Percentiles rank a stretch among this genome's conserved stretches.
These are phyloP conservation scores for Trichopoda pennipes DNA, from an alignment of 2,888 invertebrate genomes.

Conservation along the genomic window DNA sequence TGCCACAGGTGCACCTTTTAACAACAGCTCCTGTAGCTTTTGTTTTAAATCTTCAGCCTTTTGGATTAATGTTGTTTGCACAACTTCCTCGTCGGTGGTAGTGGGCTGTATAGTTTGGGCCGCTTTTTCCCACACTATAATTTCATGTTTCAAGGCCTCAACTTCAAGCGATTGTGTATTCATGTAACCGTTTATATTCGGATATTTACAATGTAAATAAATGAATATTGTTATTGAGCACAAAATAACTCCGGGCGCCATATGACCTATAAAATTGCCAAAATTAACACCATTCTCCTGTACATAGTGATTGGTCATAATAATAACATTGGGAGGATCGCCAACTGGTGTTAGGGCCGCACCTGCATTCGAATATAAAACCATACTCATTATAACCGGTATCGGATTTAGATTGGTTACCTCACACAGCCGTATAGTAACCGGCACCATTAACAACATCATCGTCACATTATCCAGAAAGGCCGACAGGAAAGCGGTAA, in stretches of 20 bases:
- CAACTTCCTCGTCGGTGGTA: conserved; percentile 89
- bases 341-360: conserved; percentile 94
- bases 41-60: conserved; percentile 86
- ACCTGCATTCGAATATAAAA: conserved; percentile 94
- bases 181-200: conserved; percentile 85
- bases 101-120: conserved; percentile 88
- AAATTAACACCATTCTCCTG: conserved; percentile 85
- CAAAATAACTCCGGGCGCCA: conserved; percentile 88
- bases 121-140: conserved; percentile 89
- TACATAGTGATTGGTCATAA: conserved; percentile 75
- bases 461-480: conserved; percentile 90
- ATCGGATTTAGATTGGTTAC: conserved; percentile 92
- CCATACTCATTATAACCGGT: conserved; percentile 90
- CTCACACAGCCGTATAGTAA: conserved; percentile 90
- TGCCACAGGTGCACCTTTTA: conserved; percentile 76
- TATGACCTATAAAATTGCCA: conserved; percentile 88
- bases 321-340: conserved; percentile 87
- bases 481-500: conserved; percentile 86
- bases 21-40: conserved; percentile 83
- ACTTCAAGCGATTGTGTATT: conserved; percentile 86
- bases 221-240: conserved; percentile 85
- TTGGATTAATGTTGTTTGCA: conserved; percentile 87
- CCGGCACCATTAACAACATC: conserved; percentile 87
- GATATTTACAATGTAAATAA: conserved; percentile 86
- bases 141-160: conserved; percentile 87